Evolutionary conservation across 1,140 invertebrate genomes (phyloP), one percentile per base, ranked within the genome.

Genomic region (Calephelis nemesis): DNA sequence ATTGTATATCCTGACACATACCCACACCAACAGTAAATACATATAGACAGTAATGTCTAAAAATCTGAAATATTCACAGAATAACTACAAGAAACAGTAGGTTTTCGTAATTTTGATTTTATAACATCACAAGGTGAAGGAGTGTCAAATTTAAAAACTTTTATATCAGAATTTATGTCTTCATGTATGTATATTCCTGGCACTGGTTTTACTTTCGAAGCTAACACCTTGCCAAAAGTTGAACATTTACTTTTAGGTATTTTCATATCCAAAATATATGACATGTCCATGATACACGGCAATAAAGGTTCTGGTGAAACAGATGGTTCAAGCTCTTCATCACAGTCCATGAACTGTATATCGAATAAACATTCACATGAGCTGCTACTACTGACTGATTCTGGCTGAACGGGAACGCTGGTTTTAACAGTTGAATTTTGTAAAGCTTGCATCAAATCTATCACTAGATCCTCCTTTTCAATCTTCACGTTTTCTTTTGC

Each of bases 51-150:
- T 66, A 39, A 40, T 50, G 11, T 66, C 5, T 39, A 45, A 40
- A 7, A 68, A 58, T 62, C 47, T 42, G 48, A 68, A 30, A 62
- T 62, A n/a, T 49, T 68, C 62, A 47, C 19, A 13, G 62, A 39
- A 40, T 45, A 40, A 40, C 48, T 72, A 65, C 68, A 70, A 9
- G 74, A 78, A 58, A 74, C 69, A 13, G 75, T 77, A 39, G 82
- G 84, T 62, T 77, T 81, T 54, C 78, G 72, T 62, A 83, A 68
- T 62, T 82, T 87, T 69, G 82, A 82, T 67, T 81, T 83, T 42
- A 81, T 78, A 15, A 82, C 40, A 71, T 89, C 85, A 79, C 84
- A 84, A 30, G 87, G 85, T 45, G 85, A 87, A 30, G 77, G 79
- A 12, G 82, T 84, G 12, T 70, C 77, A 64, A 89, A 88, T 69